Base-by-base conservation (phyloP, 1,140 invertebrate genomes). In the Drosophila kepulauana region DNA sequence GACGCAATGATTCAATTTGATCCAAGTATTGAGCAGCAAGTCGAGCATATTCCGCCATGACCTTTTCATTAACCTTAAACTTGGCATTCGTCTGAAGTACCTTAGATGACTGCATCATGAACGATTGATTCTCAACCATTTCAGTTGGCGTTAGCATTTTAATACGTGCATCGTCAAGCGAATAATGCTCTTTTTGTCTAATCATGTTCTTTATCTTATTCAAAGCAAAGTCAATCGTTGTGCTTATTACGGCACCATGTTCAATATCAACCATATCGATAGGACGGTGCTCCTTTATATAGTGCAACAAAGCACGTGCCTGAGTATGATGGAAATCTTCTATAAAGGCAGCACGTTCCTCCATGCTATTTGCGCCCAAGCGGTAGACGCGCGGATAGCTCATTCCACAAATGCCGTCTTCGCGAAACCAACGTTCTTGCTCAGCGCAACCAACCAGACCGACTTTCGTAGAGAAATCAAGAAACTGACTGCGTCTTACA, bases 291-390 rank as follows among this genome's bases (percentile, higher is more conserved):
- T 94, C 93, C 0, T 95, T 93, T n/a, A 97, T 82, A 95, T 95
- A 97, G 84, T 96, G 97, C 11, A 98, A 90, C 25, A 98, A 93
- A 75, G 95, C 96, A 51, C 97, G 94, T 77, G 97, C 98, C 5
- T 97, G 96, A 10, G 97, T 98, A 49, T 97, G 93, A 87, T 96
- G 95, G 74, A 94, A 95, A 85, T 95, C 95, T 43, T 93, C 92
- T 7, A 93, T 91, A 67, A 95, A 95, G 5, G 85, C 91, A 43
- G 79, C 64, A 16, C 93, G 82, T 80, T 95, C 94, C 57, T 94
- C 93, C 16, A 79, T 46, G 15, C 61, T 75, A 67, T 93, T 93
- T 15, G 84, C 92, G 30, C 91, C 92, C 41, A 93, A 90, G 28
- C 93, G 93, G 78, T 95, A 95, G 16, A 94, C 94, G 6, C 95